Conservation (phyloP, 2,797 vertebrate species). For the Ciconia nigra region DNA sequence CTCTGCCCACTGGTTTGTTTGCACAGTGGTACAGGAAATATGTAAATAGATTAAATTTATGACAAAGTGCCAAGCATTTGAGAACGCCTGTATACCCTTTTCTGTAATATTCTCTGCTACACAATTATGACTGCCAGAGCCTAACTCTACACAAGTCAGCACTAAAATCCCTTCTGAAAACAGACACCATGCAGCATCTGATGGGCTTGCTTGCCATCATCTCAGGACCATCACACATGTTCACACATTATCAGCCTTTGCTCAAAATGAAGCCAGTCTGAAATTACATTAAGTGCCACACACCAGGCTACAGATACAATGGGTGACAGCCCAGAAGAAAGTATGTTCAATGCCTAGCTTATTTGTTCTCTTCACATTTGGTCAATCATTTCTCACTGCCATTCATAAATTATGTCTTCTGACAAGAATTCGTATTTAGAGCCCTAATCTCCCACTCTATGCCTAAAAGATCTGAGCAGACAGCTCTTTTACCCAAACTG, state of each 20-base stretch:
- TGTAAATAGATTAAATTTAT: constrained; percentile 42
- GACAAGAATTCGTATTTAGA: neutral
- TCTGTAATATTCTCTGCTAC: neutral
- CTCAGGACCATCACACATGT: neutral
- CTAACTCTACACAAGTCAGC: neutral
- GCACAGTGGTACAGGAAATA: constrained; percentile 19
- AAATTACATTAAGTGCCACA: neutral
- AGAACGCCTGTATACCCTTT: neutral
- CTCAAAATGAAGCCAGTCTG: neutral
- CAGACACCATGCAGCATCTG: neutral
- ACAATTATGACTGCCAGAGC: neutral
- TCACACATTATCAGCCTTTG: neutral
- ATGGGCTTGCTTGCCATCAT: neutral
- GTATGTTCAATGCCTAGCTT: neutral
- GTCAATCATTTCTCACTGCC: neutral
- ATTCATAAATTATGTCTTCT: neutral
- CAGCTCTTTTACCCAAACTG: neutral
- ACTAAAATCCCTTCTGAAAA: neutral
- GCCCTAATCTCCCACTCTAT: neutral
- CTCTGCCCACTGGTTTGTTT: constrained; percentile 21
- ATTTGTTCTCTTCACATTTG: neutral
- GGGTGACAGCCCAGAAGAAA: neutral
- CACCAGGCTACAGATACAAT: neutral
- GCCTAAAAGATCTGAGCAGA: neutral
- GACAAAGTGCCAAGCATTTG: constrained; percentile 16